phyloP scores from a whole-genome alignment of 2,888 invertebrate genomes.

The Caenorhabditis sulstoni region DNA sequence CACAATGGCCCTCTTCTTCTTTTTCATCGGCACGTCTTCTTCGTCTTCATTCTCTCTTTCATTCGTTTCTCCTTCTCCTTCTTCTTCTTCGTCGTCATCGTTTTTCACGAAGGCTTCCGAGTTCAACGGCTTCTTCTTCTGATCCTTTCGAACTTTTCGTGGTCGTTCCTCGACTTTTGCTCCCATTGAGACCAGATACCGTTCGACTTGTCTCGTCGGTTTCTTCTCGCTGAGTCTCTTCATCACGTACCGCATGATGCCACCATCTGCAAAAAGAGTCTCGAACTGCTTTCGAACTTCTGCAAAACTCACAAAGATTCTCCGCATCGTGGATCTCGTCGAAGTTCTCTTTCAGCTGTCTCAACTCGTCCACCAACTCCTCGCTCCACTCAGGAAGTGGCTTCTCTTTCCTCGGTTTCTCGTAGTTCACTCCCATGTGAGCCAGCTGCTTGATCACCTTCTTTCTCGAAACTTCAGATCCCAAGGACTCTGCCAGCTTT shows the following conservation, averaged over 20 bases:
- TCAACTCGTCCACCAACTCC: conserved; percentile 56
- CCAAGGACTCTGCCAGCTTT: conserved; percentile 54
- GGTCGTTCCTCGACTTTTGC: conserved; percentile 26
- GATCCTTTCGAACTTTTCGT: conserved; percentile 15
- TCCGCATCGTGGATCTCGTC: conserved; percentile 61
- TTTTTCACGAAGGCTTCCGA: conserved; percentile 31
- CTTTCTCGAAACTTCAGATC: conserved; percentile 54
- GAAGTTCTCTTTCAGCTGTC: conserved; percentile 58
- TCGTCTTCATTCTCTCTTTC: conserved; percentile 43
- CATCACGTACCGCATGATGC: conserved; percentile 63
- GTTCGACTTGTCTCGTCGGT: conserved; percentile 60
- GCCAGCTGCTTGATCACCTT: conserved; percentile 70
- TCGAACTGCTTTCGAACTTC: no score
- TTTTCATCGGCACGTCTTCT: conserved; percentile 18
- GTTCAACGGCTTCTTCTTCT: conserved; percentile 15
- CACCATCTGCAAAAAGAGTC: conserved; percentile 52
- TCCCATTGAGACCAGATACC: conserved; percentile 59
- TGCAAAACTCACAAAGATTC: conserved; percentile 26
- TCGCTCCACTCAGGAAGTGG: conserved; percentile 60
- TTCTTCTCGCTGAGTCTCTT: conserved; percentile 60
- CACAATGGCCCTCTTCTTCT: conserved; percentile 42
- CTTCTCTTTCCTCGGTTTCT: conserved; percentile 60
- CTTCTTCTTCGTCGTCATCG: conserved; percentile 19
- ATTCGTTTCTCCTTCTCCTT: conserved; percentile 29
- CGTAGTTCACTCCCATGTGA: conserved; percentile 61